Evolutionary conservation across 2,888 invertebrate species (phyloP).

Genomic region (Thereva unica): DNA sequence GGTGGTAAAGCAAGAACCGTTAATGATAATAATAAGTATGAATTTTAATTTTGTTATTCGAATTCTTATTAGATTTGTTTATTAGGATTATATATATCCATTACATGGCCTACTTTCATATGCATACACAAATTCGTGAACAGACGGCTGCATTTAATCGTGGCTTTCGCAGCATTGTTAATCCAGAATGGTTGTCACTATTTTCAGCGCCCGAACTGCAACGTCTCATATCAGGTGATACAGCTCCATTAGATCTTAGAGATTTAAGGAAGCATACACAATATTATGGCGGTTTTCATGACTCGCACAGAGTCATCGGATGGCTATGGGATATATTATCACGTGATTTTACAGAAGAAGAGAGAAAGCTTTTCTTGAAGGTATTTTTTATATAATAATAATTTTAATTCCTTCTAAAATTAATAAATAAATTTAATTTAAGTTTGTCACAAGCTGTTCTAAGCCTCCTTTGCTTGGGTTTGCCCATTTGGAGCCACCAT

Average conservation of each 20-base stretch:
- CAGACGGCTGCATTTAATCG: slow-evolving; percentile 96
- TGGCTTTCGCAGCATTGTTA: slow-evolving; percentile 94
- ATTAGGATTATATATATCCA: slow-evolving; percentile 95
- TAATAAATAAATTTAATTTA: slow-evolving; percentile 43
- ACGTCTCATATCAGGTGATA: slow-evolving; percentile 94
- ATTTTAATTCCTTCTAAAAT: slow-evolving; percentile 19
- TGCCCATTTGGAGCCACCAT: slow-evolving; percentile 94
- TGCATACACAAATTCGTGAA: slow-evolving; percentile 97
- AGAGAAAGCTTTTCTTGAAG: slow-evolving; percentile 92
- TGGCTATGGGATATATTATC: slow-evolving; percentile 99
- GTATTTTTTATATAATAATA: slow-evolving; percentile 60
- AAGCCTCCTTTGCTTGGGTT: slow-evolving; percentile 96
- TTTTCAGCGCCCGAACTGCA: slow-evolving; percentile 97
- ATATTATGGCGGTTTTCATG: slow-evolving; percentile 99
- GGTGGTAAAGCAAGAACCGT: slow-evolving; percentile 93
- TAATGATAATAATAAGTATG: slow-evolving; percentile 92
- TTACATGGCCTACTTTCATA: slow-evolving; percentile 96
- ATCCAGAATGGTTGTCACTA: slow-evolving; percentile 90
- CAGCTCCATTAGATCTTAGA: slow-evolving; percentile 85
- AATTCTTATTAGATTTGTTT: slow-evolving; percentile 26
- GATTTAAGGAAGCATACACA: slow-evolving; percentile 91
- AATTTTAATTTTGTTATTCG: neutral
- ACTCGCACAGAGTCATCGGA: slow-evolving; percentile 93
- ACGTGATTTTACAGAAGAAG: slow-evolving; percentile 90
- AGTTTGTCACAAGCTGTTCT: slow-evolving; percentile 94